Base-by-base conservation (phyloP, 2,113 vertebrate genomes). In the Archocentrus centrarchus region DNA sequence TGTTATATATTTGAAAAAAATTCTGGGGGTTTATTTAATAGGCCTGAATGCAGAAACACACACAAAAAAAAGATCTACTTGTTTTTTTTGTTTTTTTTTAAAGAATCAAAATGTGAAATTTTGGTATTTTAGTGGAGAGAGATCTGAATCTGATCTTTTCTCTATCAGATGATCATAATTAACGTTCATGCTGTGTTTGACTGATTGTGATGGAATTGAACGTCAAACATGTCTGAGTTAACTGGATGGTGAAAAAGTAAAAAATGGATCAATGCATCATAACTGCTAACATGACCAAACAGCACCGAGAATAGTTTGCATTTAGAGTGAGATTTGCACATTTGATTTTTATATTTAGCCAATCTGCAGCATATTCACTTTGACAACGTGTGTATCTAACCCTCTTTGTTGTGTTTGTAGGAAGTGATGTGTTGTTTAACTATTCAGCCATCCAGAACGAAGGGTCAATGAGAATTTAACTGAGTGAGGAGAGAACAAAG, bases 341-440 rank as follows among this genome's bases (percentile, higher is more conserved):
- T 20, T 35, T 55, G 7, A 73, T n/a, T 50, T 32, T 30, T 10
- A 58, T 4, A 14, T 73, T 53, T n/a, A 39, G 18, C 15, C 35
- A 77, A 59, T 27, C 11, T 27, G 18, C 57, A 76, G 11, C 66
- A 82, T 27, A 62, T 81, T 82, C 39, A 18, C 59, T 77, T 3
- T 77, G 79, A 84, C 66, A 81, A 11, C 41, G 14, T 77, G 53
- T 86, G 66, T 68, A 55, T 73, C 15, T 47, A 73, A 64, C 47
- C n/a, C 27, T 55, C 60, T 70, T 5, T 47, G 64, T 30, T 82
- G 64, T 83, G 60, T 86, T 85, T 66, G 60, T 30, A 80, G 66
- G 62, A 80, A 60, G 60, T 75, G 24, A 86, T 59, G 63, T n/a
- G 13, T 59, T 75, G 44, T 59, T 81, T 78, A 66, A 11, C 47